Evolutionary conservation across 2,888 invertebrate species (phyloP).

Genomic region (Ormyrus labotus): DNA sequence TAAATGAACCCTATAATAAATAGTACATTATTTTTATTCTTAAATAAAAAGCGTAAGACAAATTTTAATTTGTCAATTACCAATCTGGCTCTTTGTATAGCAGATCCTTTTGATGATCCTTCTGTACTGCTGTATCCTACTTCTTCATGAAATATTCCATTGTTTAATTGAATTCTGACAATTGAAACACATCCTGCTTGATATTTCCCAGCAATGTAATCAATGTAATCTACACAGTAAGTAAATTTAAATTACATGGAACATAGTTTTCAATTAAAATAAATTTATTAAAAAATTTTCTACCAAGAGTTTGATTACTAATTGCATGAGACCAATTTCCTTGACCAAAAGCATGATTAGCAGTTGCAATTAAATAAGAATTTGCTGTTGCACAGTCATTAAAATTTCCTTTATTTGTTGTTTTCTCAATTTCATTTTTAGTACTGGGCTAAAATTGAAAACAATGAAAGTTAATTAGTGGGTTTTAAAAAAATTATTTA

Average conservation of each 20-base stretch:
- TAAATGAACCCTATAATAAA: constrained; percentile 55
- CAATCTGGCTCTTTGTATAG: constrained; percentile 57
- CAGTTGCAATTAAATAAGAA: constrained; percentile 52
- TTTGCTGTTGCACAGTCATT: not conserved
- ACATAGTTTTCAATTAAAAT: not conserved
- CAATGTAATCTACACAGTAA: constrained; percentile 57
- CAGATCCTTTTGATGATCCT: constrained; percentile 56
- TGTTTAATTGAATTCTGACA: constrained; percentile 56
- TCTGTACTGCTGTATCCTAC: constrained; percentile 54
- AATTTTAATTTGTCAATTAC: constrained; percentile 40
- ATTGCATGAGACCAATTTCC: constrained; percentile 59
- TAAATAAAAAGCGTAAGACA: not conserved
- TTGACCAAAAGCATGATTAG: constrained; percentile 57
- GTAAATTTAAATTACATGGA: no score
- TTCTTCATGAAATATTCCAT: constrained; percentile 60
- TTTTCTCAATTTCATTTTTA: constrained; percentile 41
- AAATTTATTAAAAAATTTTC: constrained; percentile 7
- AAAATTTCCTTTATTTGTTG: constrained; percentile 33
- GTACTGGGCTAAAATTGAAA: constrained; percentile 47
- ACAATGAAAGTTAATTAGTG: not conserved
- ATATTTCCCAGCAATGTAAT: constrained; percentile 55
- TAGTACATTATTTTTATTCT: constrained; percentile 11
- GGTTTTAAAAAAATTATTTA: not conserved
- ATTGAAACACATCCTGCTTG: constrained; percentile 58
- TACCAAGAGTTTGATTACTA: constrained; percentile 59